phyloP scores from a whole-genome alignment of 2,888 invertebrate genomes.

The Hedychridium roseum region DNA sequence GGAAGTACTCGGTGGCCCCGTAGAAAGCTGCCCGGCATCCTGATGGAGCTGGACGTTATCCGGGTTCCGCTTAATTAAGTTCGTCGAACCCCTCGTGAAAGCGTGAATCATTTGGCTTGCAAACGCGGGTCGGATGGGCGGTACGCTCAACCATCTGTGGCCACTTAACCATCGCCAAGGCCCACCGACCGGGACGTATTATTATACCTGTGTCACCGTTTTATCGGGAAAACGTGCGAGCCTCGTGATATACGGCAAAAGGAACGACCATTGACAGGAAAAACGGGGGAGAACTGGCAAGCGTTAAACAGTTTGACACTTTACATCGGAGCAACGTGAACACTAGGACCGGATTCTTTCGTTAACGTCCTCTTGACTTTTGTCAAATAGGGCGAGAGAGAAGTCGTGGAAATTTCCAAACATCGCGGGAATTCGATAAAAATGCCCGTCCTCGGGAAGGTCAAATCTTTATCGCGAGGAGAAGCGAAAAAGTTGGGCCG shows the following conservation, averaged over 20 bases:
- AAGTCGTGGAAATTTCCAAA: too few relatives aligned
- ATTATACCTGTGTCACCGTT: conserved; percentile 49
- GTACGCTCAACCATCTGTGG: conserved; percentile 48
- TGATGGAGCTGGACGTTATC: conserved; percentile 8
- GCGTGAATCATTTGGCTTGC: conserved; percentile 41
- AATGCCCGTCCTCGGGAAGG: too few relatives aligned
- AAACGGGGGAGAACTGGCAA: conserved; percentile 6
- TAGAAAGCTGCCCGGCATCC: too few relatives aligned
- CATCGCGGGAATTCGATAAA: too few relatives aligned
- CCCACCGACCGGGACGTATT: conserved; percentile 46
- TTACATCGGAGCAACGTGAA: background rate
- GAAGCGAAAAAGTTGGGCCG: too few relatives aligned
- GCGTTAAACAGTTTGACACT: background rate
- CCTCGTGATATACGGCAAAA: too few relatives aligned
- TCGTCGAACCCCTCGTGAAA: conserved; percentile 29
- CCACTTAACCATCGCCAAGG: conserved; percentile 43
- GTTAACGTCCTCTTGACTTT: too few relatives aligned
- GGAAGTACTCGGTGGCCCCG: too few relatives aligned
- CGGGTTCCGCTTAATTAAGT: conserved; percentile 49
- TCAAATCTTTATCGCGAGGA: too few relatives aligned
- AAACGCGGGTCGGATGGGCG: conserved; percentile 6
- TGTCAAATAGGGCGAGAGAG: too few relatives aligned
- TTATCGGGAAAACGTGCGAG: too few relatives aligned
- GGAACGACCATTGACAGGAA: too few relatives aligned
- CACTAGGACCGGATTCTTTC: conserved; percentile 18